A percentile compares a stretch with the other conserved stretches of the same genome.
phyloP scores from a whole-genome alignment of 2,888 invertebrate species.

The Aquatica leii region DNA sequence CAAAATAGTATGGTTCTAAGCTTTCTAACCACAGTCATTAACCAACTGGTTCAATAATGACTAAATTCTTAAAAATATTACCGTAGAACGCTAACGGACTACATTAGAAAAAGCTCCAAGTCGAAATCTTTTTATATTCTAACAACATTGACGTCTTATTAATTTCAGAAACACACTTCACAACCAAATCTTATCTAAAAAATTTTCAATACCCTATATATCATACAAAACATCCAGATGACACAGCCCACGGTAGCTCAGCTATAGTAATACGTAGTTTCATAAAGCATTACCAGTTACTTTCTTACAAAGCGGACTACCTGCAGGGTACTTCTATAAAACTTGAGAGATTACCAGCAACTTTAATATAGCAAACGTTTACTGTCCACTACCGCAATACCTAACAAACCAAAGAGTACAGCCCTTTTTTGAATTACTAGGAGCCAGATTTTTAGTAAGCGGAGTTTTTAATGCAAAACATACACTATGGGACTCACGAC shows the following conservation, averaged over 20 bases:
- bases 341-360: neutral
- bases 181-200: neutral
- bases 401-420: too few relatives aligned
- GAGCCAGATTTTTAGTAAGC: too few relatives aligned
- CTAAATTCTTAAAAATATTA: constrained; percentile 6
- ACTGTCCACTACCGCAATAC: too few relatives aligned
- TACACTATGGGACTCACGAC: too few relatives aligned
- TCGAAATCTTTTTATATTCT: too few relatives aligned
- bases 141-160: neutral
- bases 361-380: neutral
- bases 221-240: too few relatives aligned
- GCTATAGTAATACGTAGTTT: too few relatives aligned
- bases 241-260: too few relatives aligned
- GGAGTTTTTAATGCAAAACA: too few relatives aligned
- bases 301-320: neutral
- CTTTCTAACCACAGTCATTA: neutral
- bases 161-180: neutral
- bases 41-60: constrained; percentile 1
- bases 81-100: neutral
- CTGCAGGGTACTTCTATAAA: neutral
- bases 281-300: too few relatives aligned
- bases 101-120: too few relatives aligned
- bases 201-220: neutral
- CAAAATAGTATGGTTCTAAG: neutral
- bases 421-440: too few relatives aligned